phyloP scores from a whole-genome alignment of 1,140 invertebrate genomes.

The Kradibia gibbosae region DNA sequence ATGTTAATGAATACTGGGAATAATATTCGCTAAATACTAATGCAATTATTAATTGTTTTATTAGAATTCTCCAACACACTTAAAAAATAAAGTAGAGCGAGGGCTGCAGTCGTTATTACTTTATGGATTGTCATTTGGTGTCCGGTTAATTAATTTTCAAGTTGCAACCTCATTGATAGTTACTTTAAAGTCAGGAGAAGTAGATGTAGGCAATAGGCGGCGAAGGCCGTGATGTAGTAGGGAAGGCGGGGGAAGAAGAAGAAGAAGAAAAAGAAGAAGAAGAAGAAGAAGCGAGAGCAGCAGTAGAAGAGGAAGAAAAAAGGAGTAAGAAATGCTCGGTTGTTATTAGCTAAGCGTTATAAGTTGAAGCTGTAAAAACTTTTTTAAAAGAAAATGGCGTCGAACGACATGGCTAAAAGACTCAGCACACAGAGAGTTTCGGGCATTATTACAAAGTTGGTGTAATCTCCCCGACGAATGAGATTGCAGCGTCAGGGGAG shows the following conservation, averaged over 20 bases:
- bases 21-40: not conserved
- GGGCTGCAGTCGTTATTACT: not conserved
- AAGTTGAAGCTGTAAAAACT: constrained; percentile 6
- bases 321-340: not conserved
- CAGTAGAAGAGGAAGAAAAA: no score
- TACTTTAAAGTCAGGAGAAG: no score
- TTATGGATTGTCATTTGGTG: not conserved
- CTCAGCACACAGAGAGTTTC: not conserved
- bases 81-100: not conserved
- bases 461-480: constrained; percentile 20
- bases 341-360: not conserved
- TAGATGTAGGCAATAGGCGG: no score
- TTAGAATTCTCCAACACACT: not conserved
- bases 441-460: constrained; percentile 15
- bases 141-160: not conserved
- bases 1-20: no score
- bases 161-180: not conserved
- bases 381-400: not conserved
- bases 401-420: not conserved
- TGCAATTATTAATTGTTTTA: not conserved
- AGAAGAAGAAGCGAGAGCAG: no score
- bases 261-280: no score
- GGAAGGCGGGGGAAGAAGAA: no score
- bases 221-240: no score
- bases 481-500: constrained; percentile 15